These are phyloP conservation scores for Tiaroga cobitis DNA, from an alignment of 2,797 vertebrate genomes.

Conservation along the genomic window DNA sequence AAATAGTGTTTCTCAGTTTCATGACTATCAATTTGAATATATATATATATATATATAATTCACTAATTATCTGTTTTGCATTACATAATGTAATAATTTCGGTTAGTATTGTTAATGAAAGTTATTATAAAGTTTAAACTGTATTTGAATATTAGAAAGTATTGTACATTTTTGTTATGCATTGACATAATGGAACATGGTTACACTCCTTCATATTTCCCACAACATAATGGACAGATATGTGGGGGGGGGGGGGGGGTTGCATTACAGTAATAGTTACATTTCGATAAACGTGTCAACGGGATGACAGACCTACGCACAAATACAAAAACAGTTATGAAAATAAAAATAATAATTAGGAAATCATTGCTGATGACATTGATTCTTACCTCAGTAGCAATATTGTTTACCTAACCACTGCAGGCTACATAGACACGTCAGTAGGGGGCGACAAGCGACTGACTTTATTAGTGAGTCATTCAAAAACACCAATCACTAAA, in stretches of 20 bases:
- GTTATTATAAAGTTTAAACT: conserved; percentile 39
- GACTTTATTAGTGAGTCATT: background rate
- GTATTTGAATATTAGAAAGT: conserved; percentile 24
- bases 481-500: background rate
- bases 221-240: background rate
- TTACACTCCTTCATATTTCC: conserved; percentile 32
- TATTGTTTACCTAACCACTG: background rate
- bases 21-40: background rate
- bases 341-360: conserved; percentile 29
- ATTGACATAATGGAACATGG: conserved; percentile 15
- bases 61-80: background rate
- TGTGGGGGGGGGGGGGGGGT: too few species aligned
- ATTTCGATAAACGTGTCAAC: background rate
- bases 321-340: conserved; percentile 26
- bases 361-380: background rate
- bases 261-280: background rate
- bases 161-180: conserved; percentile 41
- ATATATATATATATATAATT: background rate
- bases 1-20: background rate
- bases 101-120: conserved; percentile 14
- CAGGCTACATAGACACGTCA: background rate
- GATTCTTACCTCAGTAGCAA: background rate
- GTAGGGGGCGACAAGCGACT: background rate
- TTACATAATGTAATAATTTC: background rate
- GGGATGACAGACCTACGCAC: conserved; percentile 25